phyloP scores from a whole-genome alignment of 92 coral and sea anemone species.

The Actinernus sp. region DNA sequence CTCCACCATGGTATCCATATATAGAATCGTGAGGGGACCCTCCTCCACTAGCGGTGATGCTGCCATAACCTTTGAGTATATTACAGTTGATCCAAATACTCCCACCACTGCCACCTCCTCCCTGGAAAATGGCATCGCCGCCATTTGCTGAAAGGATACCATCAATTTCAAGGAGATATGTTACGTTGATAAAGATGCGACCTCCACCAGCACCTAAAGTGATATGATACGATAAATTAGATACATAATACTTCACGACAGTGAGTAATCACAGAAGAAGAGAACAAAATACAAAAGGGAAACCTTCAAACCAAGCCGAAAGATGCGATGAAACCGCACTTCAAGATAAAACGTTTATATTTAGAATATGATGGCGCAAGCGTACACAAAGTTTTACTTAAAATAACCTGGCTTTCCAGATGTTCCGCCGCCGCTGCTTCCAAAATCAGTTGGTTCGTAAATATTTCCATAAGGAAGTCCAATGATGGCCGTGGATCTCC shows the following conservation, averaged over 20 bases:
- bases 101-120: conserved; percentile 98
- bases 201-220: conserved; percentile 99
- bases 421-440: conserved; percentile 77
- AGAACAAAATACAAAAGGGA: no score
- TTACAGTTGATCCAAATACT: conserved; percentile 83
- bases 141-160: conserved; percentile 81
- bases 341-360: no score
- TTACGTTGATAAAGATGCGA: conserved; percentile 78
- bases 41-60: conserved; percentile 86
- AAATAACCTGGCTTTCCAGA: conserved; percentile 49
- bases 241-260: no score
- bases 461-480: conserved; percentile 72
- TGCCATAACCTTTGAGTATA: conserved; percentile 86
- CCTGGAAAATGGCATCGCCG: conserved; percentile 62
- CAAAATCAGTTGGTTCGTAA: conserved; percentile 75
- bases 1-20: conserved; percentile 74
- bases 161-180: conserved; percentile 84
- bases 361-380: neutral
- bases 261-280: no score
- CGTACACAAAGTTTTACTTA: conserved; percentile 1
- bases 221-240: conserved; percentile 12
- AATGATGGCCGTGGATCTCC: conserved; percentile 24
- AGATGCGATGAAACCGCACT: no score
- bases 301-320: no score
- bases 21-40: conserved; percentile 62